Evolutionary conservation across 2,888 invertebrate species (phyloP).

Genomic region (Lepidocyrtoides sp.): DNA sequence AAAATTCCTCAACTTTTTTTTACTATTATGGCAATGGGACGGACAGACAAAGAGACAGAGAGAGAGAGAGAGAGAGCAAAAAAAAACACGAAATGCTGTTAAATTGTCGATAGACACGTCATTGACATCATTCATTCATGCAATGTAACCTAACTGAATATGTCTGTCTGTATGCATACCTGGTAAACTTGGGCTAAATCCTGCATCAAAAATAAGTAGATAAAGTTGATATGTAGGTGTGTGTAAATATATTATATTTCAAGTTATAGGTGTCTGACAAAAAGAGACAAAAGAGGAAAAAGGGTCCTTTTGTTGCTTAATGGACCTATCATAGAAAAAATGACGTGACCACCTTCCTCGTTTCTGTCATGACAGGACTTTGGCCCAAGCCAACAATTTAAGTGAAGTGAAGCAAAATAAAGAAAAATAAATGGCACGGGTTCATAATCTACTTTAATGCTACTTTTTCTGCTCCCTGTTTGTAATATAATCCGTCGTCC

Average conservation of each 20-base stretch:
- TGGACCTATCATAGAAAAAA: slow-evolving; percentile 66
- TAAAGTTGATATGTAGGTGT: too few relatives aligned
- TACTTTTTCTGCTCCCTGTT: not conserved
- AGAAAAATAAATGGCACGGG: slow-evolving; percentile 61
- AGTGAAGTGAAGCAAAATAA: not conserved
- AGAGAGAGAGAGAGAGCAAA: too few relatives aligned
- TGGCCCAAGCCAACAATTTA: slow-evolving; percentile 41
- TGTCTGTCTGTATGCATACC: not conserved
- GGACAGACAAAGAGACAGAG: not conserved
- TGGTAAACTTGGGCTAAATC: too few relatives aligned
- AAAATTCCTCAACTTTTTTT: slow-evolving; percentile 48
- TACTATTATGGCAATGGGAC: slow-evolving; percentile 43
- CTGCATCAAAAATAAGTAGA: too few relatives aligned
- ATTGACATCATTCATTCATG: slow-evolving; percentile 36
- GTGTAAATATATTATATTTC: too few relatives aligned
- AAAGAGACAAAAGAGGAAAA: slow-evolving; percentile 10
- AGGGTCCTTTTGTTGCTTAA: slow-evolving; percentile 52
- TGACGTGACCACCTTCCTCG: slow-evolving; percentile 74
- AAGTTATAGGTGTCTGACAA: too few relatives aligned
- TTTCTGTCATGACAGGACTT: slow-evolving; percentile 18
- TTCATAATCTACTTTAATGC: slow-evolving; percentile 23
- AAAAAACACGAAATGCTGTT: slow-evolving; percentile 22
- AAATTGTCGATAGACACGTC: slow-evolving; percentile 35
- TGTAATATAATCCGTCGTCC: not conserved
- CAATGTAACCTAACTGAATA: not conserved